A percentile compares a stretch with the other conserved stretches of the same genome.
Evolutionary conservation across 2,888 invertebrate species (phyloP).

Genomic region (Pandemis corylana): DNA sequence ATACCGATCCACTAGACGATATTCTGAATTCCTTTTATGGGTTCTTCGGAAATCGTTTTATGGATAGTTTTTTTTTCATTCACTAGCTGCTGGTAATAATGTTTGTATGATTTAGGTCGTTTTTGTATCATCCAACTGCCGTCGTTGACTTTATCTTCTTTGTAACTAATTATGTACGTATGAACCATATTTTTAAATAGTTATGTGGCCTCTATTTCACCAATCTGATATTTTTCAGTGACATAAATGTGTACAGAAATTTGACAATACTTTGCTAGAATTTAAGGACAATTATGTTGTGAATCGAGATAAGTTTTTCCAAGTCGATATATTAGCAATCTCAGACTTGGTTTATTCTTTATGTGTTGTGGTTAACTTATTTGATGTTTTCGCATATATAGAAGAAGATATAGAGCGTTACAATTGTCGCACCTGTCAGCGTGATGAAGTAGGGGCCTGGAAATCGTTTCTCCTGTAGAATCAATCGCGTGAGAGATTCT

Average conservation of each 20-base stretch:
- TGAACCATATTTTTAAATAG: conserved; percentile 5
- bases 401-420: too few relatives aligned
- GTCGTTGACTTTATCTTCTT: neutral
- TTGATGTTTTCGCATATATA: too few relatives aligned
- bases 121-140: neutral
- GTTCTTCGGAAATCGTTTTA: conserved; percentile 26
- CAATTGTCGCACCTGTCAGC: too few relatives aligned
- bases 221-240: too few relatives aligned
- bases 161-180: conserved; percentile 4
- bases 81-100: conserved; percentile 10
- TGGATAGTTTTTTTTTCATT: conserved; percentile 28
- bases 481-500: conserved; percentile 47
- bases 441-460: neutral
- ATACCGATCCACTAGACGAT: conserved; percentile 35
- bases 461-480: conserved; percentile 32
- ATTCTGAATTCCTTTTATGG: conserved; percentile 32
- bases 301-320: too few relatives aligned
- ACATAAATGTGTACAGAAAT: too few relatives aligned
- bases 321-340: too few relatives aligned
- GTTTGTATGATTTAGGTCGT: neutral
- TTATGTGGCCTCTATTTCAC: neutral
- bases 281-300: too few relatives aligned
- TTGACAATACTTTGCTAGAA: too few relatives aligned
- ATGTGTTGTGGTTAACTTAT: too few relatives aligned
- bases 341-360: too few relatives aligned